These are phyloP conservation scores for Rhynchomys soricoides DNA, from an alignment of 2,113 vertebrate genomes.

Conservation along the genomic window DNA sequence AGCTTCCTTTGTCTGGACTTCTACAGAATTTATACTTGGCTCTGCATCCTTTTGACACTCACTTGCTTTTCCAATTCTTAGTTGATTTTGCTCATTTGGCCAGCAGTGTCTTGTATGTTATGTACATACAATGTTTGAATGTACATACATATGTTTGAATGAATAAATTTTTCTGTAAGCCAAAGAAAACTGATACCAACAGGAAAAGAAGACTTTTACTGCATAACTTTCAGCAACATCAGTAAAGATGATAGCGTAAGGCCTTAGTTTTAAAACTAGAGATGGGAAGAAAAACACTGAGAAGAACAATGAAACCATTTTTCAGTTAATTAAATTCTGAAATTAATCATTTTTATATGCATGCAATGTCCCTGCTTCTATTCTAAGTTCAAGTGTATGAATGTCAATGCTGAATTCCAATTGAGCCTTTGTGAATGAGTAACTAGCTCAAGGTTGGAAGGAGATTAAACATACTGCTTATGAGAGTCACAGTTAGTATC, in stretches of 20 bases:
- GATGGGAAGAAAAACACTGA: constrained; percentile 30
- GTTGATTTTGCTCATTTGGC: background rate
- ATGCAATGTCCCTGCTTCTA: constrained; percentile 39
- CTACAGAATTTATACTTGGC: background rate
- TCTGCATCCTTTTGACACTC: background rate
- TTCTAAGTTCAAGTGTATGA: constrained; percentile 66
- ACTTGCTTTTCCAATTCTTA: constrained; percentile 13
- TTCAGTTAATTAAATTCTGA: constrained; percentile 77
- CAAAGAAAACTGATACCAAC: constrained; percentile 46
- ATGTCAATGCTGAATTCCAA: constrained; percentile 64
- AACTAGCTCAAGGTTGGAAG: constrained; percentile 64
- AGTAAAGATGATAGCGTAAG: constrained; percentile 12
- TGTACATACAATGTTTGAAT: background rate
- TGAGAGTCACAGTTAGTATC: constrained; percentile 32
- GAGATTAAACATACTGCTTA: constrained; percentile 31
- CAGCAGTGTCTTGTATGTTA: background rate
- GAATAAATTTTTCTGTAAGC: background rate
- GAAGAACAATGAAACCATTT: constrained; percentile 67
- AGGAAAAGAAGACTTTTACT: background rate
- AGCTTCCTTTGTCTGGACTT: background rate
- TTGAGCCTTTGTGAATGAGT: constrained; percentile 55
- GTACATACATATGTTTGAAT: constrained; percentile 29
- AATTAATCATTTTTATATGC: constrained; percentile 72
- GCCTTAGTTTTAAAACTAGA: constrained; percentile 44
- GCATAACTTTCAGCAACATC: constrained; percentile 37